phyloP scores from a whole-genome alignment of 2,113 vertebrate species.

The Gymnogyps californianus region DNA sequence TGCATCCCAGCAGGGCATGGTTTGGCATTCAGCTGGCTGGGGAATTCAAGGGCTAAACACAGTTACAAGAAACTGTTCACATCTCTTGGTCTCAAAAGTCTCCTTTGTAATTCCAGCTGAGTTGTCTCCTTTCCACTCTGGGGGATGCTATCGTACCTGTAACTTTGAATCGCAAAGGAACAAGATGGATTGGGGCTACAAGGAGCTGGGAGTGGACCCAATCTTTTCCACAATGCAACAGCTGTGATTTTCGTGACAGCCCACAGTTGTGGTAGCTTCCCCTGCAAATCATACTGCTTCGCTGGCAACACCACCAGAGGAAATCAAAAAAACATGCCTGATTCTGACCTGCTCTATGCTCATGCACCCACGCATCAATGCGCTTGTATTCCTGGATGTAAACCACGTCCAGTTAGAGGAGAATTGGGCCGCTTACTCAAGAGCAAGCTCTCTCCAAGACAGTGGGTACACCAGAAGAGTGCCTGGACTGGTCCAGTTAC shows the following conservation, averaged over 20 bases:
- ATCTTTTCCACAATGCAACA: not conserved
- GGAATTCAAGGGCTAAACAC: not conserved
- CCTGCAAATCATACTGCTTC: not conserved
- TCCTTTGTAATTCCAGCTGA: not conserved
- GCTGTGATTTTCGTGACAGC: not conserved
- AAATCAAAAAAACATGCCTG: not conserved
- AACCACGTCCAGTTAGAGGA: not conserved
- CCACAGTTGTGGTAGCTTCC: not conserved
- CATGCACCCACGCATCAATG: not conserved
- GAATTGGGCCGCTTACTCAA: fast-evolving
- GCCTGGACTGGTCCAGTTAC: not conserved
- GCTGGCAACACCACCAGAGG: fast-evolving
- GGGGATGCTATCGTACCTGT: not conserved
- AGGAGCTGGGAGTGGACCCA: not conserved
- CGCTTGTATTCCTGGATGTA: not conserved
- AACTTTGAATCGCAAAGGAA: not conserved
- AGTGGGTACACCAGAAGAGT: not conserved
- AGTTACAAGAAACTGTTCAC: not conserved
- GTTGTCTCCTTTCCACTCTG: not conserved
- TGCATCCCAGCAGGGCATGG: not conserved
- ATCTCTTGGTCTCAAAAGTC: not conserved
- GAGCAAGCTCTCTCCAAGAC: not conserved
- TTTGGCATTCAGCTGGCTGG: not conserved
- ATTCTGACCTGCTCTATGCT: not conserved
- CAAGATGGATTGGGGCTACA: not conserved